Percentiles rank a stretch among this genome's conserved stretches.
phyloP scores from a whole-genome alignment of 2,797 vertebrate species.

The Mallotus villosus region DNA sequence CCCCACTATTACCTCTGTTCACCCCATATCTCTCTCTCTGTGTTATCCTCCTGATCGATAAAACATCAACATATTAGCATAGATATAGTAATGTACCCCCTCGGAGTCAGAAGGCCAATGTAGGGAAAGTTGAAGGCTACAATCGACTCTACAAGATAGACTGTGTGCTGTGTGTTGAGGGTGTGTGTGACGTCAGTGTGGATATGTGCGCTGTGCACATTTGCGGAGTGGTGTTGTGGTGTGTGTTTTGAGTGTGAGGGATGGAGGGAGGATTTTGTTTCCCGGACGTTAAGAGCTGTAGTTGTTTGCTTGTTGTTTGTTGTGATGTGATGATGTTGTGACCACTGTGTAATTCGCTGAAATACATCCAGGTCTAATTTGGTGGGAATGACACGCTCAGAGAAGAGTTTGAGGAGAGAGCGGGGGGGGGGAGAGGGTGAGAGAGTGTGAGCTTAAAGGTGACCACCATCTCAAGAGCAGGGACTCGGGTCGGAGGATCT shows the following conservation, averaged over 20 bases:
- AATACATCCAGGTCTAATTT: too few species aligned
- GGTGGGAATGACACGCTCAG: too few species aligned
- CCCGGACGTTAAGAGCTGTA: too few species aligned
- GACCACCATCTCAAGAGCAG: not conserved
- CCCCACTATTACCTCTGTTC: not conserved
- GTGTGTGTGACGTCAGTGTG: too few species aligned
- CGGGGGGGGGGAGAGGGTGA: not conserved
- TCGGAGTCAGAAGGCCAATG: slow-evolving; percentile 12
- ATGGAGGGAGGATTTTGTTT: too few species aligned
- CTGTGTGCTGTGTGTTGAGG: not conserved
- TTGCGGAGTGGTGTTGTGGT: too few species aligned
- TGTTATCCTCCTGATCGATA: slow-evolving; percentile 47
- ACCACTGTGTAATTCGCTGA: too few species aligned
- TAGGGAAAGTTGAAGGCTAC: not conserved
- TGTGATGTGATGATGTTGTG: too few species aligned
- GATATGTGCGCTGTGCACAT: not conserved
- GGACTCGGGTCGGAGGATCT: not conserved
- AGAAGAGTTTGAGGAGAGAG: not conserved
- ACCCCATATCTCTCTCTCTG: slow-evolving; percentile 19
- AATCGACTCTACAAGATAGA: not conserved
- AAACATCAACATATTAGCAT: slow-evolving; percentile 49
- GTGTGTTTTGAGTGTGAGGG: not conserved
- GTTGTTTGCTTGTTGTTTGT: too few species aligned
- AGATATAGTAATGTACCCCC: slow-evolving; percentile 45
- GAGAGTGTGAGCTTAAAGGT: not conserved